Evolutionary conservation across 2,797 vertebrate genomes (phyloP), one percentile per base, ranked within the genome.

Genomic region (Mormyrus proboscirostris): DNA sequence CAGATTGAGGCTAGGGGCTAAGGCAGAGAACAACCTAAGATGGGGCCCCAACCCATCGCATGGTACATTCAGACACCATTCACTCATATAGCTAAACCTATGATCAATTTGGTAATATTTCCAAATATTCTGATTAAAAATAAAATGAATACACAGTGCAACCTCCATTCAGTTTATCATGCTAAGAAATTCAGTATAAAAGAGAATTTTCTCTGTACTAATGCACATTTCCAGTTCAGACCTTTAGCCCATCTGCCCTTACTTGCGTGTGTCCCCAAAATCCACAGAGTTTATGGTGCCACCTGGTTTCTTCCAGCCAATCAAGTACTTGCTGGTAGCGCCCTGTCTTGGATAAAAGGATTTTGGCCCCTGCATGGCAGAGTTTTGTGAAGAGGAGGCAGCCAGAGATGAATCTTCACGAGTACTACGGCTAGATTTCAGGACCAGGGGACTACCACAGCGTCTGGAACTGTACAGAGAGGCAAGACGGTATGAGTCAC

Each of bases 241-340:
- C 47, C 41, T 50, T 84, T n/a, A 79, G 33, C 25, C 22, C 2
- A 12, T 51, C 47, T 41, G 12, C 86, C 6, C 98, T 98, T 97
- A 99, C 98, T 99, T 99, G 94, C 98, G 97, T 2, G 97, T 97
- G 94, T 99, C 98, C 95, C 99, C 98, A 91, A 99, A 99, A 92
- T 98, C 98, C 92, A 99, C 98, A 6, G 98, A 99, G 95, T 99
- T 99, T 93, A 99, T 99, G 93, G 98, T 99, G 94, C 98, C 98
- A 92, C 98, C 98, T 0, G 99, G 99, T 90, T 99, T 99, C 94
- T 98, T 98, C 99, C 99, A 99, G 93, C 99, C 99, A 0, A 99
- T 99, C 94, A 99, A 96, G 94, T 98, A 99, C 94, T 99, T 99
- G 96, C 98, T 99, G 91, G 98, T 99, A 91, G 99, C 99, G 49